These are phyloP conservation scores for Microchirus variegatus DNA, from an alignment of 2,797 vertebrate species.

Conservation along the genomic window DNA sequence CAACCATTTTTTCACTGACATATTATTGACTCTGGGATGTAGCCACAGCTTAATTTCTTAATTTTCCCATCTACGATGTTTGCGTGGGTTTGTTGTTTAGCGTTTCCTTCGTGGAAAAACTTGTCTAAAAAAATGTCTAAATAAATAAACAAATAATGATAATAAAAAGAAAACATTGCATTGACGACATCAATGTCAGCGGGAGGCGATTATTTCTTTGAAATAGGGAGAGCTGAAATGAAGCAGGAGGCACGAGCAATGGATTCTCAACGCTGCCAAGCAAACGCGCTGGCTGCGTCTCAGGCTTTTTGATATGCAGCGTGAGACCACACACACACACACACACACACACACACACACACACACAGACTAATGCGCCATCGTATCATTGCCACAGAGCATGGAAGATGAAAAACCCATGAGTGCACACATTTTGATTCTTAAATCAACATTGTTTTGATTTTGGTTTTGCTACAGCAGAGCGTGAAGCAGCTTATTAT, in stretches of 20 bases:
- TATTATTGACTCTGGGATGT: not conserved
- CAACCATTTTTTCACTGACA: too few species aligned
- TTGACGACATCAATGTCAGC: slow-evolving; percentile 51
- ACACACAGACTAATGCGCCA: slow-evolving; percentile 34
- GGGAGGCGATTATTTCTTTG: slow-evolving; percentile 66
- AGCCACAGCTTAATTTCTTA: not conserved
- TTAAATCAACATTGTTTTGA: slow-evolving; percentile 80
- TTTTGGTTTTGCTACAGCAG: slow-evolving; percentile 78
- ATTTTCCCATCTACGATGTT: not conserved
- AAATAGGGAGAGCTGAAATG: slow-evolving; percentile 65
- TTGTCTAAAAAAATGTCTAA: slow-evolving; percentile 20
- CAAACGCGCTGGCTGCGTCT: slow-evolving; percentile 51
- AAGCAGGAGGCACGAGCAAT: slow-evolving; percentile 65
- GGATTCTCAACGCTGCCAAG: slow-evolving; percentile 66
- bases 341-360: slow-evolving; percentile 40
- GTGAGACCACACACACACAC: slow-evolving; percentile 21
- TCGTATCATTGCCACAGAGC: slow-evolving; percentile 70
- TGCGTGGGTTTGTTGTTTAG: too few species aligned
- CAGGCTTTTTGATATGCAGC: slow-evolving; percentile 60
- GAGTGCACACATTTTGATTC: slow-evolving; percentile 77
- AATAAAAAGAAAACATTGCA: not conserved
- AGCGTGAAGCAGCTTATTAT: slow-evolving; percentile 82
- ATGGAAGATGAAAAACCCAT: slow-evolving; percentile 73
- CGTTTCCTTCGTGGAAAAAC: slow-evolving; percentile 25
- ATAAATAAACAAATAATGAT: not conserved